Evolutionary conservation across 1,140 invertebrate species (phyloP), one percentile per base, ranked within the genome.

Genomic region (Myzus persicae): DNA sequence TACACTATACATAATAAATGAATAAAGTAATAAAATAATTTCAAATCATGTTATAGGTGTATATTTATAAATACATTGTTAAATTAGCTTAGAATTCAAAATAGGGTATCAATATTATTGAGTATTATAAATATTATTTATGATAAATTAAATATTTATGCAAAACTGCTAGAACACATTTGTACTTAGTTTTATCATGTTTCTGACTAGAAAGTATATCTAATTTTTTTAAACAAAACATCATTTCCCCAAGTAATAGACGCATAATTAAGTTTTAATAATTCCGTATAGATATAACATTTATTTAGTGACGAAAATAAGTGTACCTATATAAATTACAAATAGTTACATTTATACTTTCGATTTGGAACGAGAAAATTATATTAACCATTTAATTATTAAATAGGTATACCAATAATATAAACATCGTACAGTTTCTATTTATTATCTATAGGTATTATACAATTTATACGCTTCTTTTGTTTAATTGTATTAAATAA

Each of bases 121-220:
- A n/a, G 31, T 76, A 76, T 31, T n/a, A 24, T 20, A 20, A 38
- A 38, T 38, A 36, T 0, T 20, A 81, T 31, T 67, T 67, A 67
- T 67, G 9, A 67, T n/a, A 67, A 67, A 67, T 14, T 31, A 82
- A 24, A 11, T 40, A 9, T 84, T 24, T 84, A 82, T 87, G 3
- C 31, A 44, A 31, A 46, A 46, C 11, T 36, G 6, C 18, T 44
- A n/a, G 26, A 46, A 87, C 5, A 44, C 26, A 87, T 46, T 88
- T 88, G 18, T 38, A 88, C 46, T 36, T 40, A 38, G 51, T 54
- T 26, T 14, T 26, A 89, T 89, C 2, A 38, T 54, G 38, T n/a
- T 89, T 38, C 8, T 54, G n/a, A 88, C 31, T 44, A 88, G 85
- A 88, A 88, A 88, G 85, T 46, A 88, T 88, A 22, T 11, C 42